Base-by-base conservation (phyloP, 2,113 vertebrate species). In the Pelodiscus sinensis region DNA sequence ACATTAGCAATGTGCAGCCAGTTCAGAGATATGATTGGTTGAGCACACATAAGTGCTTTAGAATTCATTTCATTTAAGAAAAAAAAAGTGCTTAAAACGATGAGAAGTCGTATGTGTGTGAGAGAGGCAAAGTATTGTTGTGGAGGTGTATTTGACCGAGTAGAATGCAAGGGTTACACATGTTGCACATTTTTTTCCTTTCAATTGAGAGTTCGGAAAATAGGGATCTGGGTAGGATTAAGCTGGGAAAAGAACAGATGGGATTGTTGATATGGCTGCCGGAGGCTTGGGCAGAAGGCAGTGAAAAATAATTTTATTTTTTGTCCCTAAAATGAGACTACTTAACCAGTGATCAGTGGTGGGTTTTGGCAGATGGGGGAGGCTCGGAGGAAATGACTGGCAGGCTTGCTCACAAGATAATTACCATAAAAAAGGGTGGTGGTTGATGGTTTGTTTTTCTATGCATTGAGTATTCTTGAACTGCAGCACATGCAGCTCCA, bases 181-280 rank as follows among this genome's bases (percentile, higher is more conserved):
- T 25, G 73, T 85, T 85, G 79, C 92, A 90, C 85, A 95, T 84
- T 79, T 81, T 62, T 94, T 29, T 82, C 52, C 84, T 96, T 96
- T 92, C 88, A 97, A 97, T 68, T 96, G 93, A 87, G 97, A 97
- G 93, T 93, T 91, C 94, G 96, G 95, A 96, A 97, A 96, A 94
- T 92, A 95, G 94, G 97, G 96, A 97, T 97, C 95, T 97, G 96
- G 93, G 94, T 96, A 95, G 97, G 96, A 97, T 97, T 97, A 97
- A 96, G 71, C 93, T 94, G 92, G 96, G 95, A 94, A 95, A 94
- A 94, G 97, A 98, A 96, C 98, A 98, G 98, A 98, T 98, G 97
- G 98, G 94, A 96, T 96, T 31, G 15, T 95, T 94, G 92, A 96
- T 96, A 58, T 87, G 97, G 85, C 92, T 97, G 96, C 97, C 97